Evolutionary conservation across 2,888 invertebrate genomes (phyloP).

Genomic region (Agriotes lineatus): DNA sequence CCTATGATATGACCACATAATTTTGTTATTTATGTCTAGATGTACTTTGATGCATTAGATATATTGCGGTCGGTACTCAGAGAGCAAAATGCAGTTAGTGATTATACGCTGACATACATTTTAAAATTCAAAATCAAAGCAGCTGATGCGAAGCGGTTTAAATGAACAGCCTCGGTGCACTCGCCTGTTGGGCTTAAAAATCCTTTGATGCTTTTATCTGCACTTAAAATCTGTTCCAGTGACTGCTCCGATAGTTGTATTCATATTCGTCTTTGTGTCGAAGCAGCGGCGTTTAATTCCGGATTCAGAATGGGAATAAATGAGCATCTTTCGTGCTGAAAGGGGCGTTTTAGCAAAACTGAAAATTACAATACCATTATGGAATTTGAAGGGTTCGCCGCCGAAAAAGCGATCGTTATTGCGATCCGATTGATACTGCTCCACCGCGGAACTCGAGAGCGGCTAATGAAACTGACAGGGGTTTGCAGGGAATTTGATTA

Average conservation of each 20-base stretch:
- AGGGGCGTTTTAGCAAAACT: background rate
- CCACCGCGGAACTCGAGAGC: too few species aligned
- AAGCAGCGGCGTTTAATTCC: slow-evolving; percentile 20
- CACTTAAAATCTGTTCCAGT: slow-evolving; percentile 26
- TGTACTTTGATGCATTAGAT: too few species aligned
- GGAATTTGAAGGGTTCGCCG: too few species aligned
- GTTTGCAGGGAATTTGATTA: background rate
- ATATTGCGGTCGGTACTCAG: too few species aligned
- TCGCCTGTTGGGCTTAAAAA: slow-evolving; percentile 24
- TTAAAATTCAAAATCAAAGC: background rate
- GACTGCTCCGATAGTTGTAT: slow-evolving; percentile 29
- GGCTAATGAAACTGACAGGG: slow-evolving; percentile 3
- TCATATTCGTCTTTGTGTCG: slow-evolving; percentile 29
- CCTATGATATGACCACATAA: too few species aligned
- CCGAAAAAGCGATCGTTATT: too few species aligned
- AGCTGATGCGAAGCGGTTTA: background rate
- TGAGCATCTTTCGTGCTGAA: slow-evolving; percentile 12
- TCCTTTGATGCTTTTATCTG: slow-evolving; percentile 27
- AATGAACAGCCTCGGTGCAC: slow-evolving; percentile 16
- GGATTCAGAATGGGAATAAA: slow-evolving; percentile 2
- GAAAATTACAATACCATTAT: background rate
- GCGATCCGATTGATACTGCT: too few species aligned
- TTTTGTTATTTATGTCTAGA: too few species aligned
- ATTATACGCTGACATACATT: too few species aligned
- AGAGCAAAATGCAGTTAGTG: too few species aligned